Evolutionary conservation across 2,113 vertebrate species (phyloP).

Genomic region (Pomatorhinus ruficollis): DNA sequence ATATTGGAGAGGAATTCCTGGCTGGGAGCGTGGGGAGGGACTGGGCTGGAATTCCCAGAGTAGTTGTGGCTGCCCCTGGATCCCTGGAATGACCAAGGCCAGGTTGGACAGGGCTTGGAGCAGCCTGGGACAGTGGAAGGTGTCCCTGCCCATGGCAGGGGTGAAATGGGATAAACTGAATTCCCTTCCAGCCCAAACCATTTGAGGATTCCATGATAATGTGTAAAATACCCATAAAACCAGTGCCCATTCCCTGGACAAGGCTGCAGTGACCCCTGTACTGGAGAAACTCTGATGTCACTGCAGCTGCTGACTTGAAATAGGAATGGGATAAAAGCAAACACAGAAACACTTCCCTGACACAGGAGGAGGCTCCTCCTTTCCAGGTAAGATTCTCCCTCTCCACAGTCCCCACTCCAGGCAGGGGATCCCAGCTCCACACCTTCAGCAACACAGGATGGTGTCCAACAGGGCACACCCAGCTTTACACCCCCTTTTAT

Average conservation of each 20-base stretch:
- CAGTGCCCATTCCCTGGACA: accelerated
- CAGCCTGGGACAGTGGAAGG: accelerated
- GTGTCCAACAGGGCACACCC: background rate
- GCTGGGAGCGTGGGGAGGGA: background rate
- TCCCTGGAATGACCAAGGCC: background rate
- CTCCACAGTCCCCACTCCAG: background rate
- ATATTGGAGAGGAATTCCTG: accelerated
- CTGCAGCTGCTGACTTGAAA: background rate
- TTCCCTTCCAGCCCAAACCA: background rate
- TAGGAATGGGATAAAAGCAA: accelerated
- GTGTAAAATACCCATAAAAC: accelerated
- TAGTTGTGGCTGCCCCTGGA: background rate
- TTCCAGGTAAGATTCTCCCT: background rate
- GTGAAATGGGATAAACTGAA: background rate
- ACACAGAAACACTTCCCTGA: background rate
- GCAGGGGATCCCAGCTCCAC: background rate
- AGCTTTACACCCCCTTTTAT: accelerated
- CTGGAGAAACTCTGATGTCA: background rate
- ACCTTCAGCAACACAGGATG: background rate
- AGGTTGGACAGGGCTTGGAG: background rate
- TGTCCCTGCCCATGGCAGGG: background rate
- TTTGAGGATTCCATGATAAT: accelerated
- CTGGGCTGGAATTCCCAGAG: background rate
- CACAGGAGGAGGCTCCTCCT: background rate
- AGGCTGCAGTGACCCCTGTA: background rate